phyloP scores from a whole-genome alignment of 2,113 vertebrate genomes.

The Anseranas semipalmata region DNA sequence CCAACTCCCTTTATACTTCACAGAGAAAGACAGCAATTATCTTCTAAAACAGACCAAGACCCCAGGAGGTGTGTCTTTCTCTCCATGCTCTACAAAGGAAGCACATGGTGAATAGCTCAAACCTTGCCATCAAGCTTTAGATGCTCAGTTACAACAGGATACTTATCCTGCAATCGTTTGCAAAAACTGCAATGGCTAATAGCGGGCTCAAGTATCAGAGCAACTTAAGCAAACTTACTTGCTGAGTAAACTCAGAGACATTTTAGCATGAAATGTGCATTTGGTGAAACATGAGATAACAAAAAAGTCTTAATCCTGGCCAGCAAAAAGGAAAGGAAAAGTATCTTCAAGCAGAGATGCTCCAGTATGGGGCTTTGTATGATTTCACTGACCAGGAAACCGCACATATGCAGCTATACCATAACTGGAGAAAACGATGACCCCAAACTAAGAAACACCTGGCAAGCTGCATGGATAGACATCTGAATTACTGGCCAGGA shows the following conservation, averaged over 20 bases:
- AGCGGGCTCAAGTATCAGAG: neutral
- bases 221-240: neutral
- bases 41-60: neutral
- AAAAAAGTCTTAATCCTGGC: neutral
- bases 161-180: neutral
- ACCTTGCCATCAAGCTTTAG: fast-evolving
- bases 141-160: neutral
- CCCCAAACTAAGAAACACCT: neutral
- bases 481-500: neutral
- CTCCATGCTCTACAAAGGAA: neutral
- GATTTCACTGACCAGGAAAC: neutral
- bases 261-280: neutral
- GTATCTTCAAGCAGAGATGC: neutral
- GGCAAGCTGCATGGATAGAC: neutral
- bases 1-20: neutral
- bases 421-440: neutral
- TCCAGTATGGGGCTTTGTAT: neutral
- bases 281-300: neutral
- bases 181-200: neutral
- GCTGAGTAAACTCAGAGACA: neutral
- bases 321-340: neutral
- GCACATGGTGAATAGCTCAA: neutral
- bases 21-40: neutral
- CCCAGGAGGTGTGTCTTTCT: neutral
- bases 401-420: neutral